phyloP scores from a whole-genome alignment of 2,888 invertebrate species.

The Tinea semifulvella region DNA sequence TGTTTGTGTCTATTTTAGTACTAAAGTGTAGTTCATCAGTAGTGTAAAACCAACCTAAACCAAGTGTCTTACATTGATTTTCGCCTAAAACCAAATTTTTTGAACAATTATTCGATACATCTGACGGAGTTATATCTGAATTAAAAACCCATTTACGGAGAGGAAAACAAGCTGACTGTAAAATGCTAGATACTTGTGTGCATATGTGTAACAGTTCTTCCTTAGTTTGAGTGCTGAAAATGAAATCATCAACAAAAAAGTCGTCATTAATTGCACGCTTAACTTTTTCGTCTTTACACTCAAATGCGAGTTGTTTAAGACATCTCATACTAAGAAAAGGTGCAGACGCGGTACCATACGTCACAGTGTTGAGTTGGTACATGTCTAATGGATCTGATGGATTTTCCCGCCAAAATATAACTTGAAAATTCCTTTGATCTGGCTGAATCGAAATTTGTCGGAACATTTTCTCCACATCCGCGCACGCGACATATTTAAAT shows the following conservation, averaged over 20 bases:
- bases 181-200: conserved; percentile 11
- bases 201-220: not conserved
- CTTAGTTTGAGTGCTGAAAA: conserved; percentile 19
- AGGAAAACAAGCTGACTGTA: conserved; percentile 20
- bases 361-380: conserved; percentile 25
- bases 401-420: conserved; percentile 28
- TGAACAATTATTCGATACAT: not conserved
- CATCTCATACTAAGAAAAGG: conserved; percentile 27
- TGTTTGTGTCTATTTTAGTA: conserved; percentile 14
- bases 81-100: conserved; percentile 19
- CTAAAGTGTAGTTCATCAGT: conserved; percentile 22
- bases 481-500: conserved; percentile 24
- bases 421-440: conserved; percentile 25
- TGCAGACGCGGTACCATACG: conserved; percentile 27
- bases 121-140: conserved; percentile 10
- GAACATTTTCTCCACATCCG: conserved; percentile 28
- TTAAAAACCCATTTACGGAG: conserved; percentile 23
- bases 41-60: conserved; percentile 18
- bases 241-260: conserved; percentile 24
- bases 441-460: conserved; percentile 23
- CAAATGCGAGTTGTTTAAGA: conserved; percentile 25
- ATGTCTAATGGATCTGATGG: conserved; percentile 20
- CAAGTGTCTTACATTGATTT: conserved; percentile 19
- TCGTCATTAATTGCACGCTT: conserved; percentile 22
- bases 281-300: conserved; percentile 23